These are phyloP conservation scores for Clarias batrachus DNA, from an alignment of 2,113 vertebrate genomes.

Conservation along the genomic window DNA sequence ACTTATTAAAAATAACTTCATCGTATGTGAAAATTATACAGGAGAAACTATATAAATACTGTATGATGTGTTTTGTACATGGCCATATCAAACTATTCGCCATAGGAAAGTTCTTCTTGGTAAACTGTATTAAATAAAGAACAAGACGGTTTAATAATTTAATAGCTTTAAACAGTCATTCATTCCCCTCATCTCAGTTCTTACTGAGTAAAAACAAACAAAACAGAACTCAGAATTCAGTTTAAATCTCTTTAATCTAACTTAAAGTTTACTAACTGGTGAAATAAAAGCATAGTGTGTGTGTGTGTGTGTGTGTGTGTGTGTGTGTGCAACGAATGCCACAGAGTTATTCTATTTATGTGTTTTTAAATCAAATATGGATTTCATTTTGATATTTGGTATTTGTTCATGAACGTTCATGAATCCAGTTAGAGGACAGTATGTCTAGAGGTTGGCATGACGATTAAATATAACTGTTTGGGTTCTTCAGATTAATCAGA, in stretches of 20 bases:
- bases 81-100: no score
- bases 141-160: not conserved
- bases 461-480: not conserved
- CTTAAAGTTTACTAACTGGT: not conserved
- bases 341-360: not conserved
- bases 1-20: not conserved
- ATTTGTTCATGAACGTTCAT: not conserved
- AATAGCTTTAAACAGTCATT: not conserved
- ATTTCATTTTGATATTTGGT: not conserved
- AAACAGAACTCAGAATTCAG: not conserved
- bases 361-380: not conserved
- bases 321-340: not conserved
- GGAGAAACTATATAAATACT: not conserved
- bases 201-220: not conserved
- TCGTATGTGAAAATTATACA: not conserved
- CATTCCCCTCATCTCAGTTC: not conserved
- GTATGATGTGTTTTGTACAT: no score
- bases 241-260: no score
- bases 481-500: not conserved
- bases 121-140: not conserved
- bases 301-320: no score
- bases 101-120: no score
- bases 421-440: not conserved
- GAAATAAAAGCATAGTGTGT: not conserved
- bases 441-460: not conserved